Percentiles rank a stretch among this genome's conserved stretches.
Conservation (phyloP, 2,797 vertebrate genomes). For the Takifugu rubripes region DNA sequence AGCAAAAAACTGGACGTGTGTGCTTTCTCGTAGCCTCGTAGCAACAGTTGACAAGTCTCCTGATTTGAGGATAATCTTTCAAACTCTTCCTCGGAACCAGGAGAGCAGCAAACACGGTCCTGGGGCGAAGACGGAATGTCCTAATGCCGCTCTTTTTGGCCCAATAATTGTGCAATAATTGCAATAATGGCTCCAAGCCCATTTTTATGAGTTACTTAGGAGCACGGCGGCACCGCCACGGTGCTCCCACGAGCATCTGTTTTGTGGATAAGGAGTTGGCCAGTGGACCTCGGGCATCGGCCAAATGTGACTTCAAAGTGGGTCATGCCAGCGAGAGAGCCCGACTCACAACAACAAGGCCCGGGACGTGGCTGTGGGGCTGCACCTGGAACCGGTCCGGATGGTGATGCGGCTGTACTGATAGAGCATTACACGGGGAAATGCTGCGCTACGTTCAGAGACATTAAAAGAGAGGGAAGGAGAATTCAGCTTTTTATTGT, state of each 20-base stretch:
- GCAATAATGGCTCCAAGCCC: conserved; percentile 1
- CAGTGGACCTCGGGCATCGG: conserved; percentile 17
- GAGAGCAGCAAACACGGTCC: too few species aligned
- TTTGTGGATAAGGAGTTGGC: conserved; percentile 17
- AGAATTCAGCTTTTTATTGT: conserved; percentile 38
- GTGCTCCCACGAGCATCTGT: conserved; percentile 32
- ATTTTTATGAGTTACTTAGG: conserved; percentile 30
- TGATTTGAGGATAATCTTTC: too few species aligned
- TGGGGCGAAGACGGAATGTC: too few species aligned
- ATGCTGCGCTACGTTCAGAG: conserved; percentile 3
- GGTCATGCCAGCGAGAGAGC: conserved; percentile 39
- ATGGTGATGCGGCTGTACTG: conserved; percentile 23
- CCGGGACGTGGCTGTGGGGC: conserved; percentile 2
- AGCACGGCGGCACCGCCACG: conserved; percentile 13
- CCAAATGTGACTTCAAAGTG: conserved; percentile 42
- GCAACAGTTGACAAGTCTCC: too few species aligned
- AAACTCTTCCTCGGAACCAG: too few species aligned
- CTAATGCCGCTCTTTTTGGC: too few species aligned
- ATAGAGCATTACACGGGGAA: neutral
- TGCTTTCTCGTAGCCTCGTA: too few species aligned
- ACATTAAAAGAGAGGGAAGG: conserved; percentile 5
- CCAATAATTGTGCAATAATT: neutral
- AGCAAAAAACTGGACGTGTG: neutral
- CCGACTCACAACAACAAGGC: conserved; percentile 23
- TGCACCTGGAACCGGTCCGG: conserved; percentile 19